A percentile compares a stretch with the other conserved stretches of the same genome.
Evolutionary conservation across 2,797 vertebrate genomes (phyloP).

Genomic region (Chaetophractus vellerosus): DNA sequence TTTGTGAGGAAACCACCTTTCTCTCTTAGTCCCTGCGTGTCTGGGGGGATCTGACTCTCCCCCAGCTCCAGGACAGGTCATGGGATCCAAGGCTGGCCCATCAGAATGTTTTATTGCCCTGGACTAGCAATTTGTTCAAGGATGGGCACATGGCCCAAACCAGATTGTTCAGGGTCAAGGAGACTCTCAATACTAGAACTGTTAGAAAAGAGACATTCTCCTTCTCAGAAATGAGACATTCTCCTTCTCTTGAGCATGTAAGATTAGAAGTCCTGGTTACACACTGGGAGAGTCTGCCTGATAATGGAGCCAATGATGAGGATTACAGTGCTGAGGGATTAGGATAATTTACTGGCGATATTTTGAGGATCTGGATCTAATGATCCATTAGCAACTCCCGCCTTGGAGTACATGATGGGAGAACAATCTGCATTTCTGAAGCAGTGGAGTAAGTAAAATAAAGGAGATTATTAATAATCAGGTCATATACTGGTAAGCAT

Average conservation of each 20-base stretch:
- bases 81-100: not conserved
- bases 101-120: not conserved
- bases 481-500: not conserved
- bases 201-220: not conserved
- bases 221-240: too few relatives aligned
- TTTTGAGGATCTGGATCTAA: not conserved
- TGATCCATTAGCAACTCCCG: not conserved
- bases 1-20: not conserved
- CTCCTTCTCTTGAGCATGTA: not conserved
- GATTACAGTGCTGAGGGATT: not conserved
- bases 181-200: not conserved
- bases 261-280: not conserved
- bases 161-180: not conserved
- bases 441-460: not conserved
- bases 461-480: not conserved
- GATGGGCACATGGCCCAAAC: not conserved
- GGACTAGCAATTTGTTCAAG: not conserved
- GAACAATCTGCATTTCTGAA: not conserved
- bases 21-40: not conserved
- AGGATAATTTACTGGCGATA: too few relatives aligned
- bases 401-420: not conserved
- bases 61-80: not conserved
- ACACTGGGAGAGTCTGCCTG: accelerated
- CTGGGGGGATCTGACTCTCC: not conserved
- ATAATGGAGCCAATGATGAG: not conserved